Conservation (phyloP, 2,797 vertebrate genomes). For the Enteromius mattozi region DNA sequence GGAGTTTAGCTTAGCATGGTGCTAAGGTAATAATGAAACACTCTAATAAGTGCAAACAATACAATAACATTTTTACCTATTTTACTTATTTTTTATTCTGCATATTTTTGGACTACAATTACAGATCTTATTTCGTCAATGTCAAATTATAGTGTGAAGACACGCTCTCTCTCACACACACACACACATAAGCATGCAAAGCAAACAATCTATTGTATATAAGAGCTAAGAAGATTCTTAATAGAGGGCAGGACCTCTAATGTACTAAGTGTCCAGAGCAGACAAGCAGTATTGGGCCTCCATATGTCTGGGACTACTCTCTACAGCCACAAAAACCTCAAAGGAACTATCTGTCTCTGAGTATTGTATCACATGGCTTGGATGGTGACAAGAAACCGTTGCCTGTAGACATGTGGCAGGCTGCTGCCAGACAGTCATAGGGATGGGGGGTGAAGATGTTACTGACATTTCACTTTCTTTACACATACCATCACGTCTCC, state of each 20-base stretch:
- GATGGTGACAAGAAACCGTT: conserved; percentile 5
- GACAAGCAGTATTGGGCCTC: conserved; percentile 9
- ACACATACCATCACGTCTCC: not conserved
- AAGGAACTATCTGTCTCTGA: conserved; percentile 30
- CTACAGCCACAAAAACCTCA: conserved; percentile 21
- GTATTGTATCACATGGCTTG: conserved; percentile 20
- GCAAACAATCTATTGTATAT: conserved; percentile 1
- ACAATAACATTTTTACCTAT: not conserved
- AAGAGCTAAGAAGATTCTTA: conserved; percentile 15
- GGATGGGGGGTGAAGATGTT: not conserved
- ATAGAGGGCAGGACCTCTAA: conserved; percentile 26
- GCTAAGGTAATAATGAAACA: not conserved
- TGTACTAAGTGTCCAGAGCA: conserved; percentile 33
- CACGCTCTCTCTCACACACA: not conserved
- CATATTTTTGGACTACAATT: not conserved
- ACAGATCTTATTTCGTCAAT: not conserved
- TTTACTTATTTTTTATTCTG: not conserved
- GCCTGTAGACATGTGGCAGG: not conserved
- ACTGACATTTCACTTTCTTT: conserved; percentile 31
- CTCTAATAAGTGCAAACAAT: not conserved
- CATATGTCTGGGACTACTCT: conserved; percentile 39
- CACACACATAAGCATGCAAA: not conserved
- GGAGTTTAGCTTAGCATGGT: not conserved
- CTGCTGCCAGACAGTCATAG: conserved; percentile 22
- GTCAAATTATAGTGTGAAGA: conserved; percentile 23